Base-by-base conservation (phyloP, 2,797 vertebrate genomes). In the Platyrinchus mystaceus region DNA sequence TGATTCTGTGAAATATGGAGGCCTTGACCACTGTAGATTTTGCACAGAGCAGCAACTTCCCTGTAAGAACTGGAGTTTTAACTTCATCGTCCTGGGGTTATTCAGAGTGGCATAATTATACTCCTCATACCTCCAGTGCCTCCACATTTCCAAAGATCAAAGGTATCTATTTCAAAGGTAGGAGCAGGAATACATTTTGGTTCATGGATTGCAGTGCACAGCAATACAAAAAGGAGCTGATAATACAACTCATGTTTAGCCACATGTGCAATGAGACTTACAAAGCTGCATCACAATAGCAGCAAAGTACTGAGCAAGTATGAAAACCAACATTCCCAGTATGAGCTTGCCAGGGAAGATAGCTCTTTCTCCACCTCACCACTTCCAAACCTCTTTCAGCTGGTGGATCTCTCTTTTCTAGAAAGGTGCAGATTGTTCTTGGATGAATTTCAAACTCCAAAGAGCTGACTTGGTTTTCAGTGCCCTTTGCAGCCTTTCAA, bases 131-230 rank as follows among this genome's bases (percentile, higher is more conserved):
- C 66, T 86, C 39, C 32, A 52, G 49, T 71, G 80, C 84, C 21
- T 88, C 74, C 81, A 69, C 69, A 34, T 74, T 90, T 93, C 77
- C 64, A 84, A 69, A 90, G 94, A 94, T 95, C 94, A 95, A 93
- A 96, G 56, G 44, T 82, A 86, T 39, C 59, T 64, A 90, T 83
- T 94, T 96, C 92, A 96, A 96, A 96, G 87, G 59, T n/a, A 96
- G 71, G 73, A 88, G 52, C 39, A 79, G 47, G 59, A 89, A 90
- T 56, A 81, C 37, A 86, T 88, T 94, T 84, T 78, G 41, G 86
- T 84, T 90, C 66, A 34, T 37, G 71, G 63, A 71, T 3, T 74
- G 88, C 30, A 82, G 63, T 6, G 1, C 63, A 79, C 24, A 90
- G 92, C 70, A 73, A 59, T 63, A 88, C 37, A 81, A 78, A 90